These are phyloP conservation scores for Apomyelois bistriatella DNA, from an alignment of 2,888 invertebrate genomes.

Conservation along the genomic window DNA sequence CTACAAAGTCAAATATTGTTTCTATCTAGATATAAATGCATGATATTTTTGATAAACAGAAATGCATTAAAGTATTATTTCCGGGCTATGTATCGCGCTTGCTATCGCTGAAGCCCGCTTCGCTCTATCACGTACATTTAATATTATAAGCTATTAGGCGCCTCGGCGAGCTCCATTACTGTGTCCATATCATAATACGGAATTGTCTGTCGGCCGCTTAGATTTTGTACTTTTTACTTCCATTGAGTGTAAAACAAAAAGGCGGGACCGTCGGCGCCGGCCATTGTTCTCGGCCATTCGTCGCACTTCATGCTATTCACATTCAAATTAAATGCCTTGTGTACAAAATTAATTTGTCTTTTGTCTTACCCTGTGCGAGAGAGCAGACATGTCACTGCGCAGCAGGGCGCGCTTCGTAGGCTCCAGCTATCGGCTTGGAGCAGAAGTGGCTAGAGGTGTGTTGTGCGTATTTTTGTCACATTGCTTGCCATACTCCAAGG, in stretches of 20 bases:
- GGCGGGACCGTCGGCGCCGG: slow-evolving; percentile 72
- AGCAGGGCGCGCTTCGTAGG: slow-evolving; percentile 48
- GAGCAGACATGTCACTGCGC: slow-evolving; percentile 64
- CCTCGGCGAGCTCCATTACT: slow-evolving; percentile 72
- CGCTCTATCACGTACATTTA: slow-evolving; percentile 70
- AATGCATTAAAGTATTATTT: slow-evolving; percentile 48
- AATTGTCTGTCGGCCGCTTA: slow-evolving; percentile 72
- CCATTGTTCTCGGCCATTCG: slow-evolving; percentile 78
- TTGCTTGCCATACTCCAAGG: neutral
- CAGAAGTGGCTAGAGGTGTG: neutral
- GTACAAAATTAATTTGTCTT: slow-evolving; percentile 81
- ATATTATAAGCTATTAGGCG: slow-evolving; percentile 77
- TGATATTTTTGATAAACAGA: no score
- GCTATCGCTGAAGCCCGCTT: slow-evolving; percentile 34
- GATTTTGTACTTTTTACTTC: slow-evolving; percentile 75
- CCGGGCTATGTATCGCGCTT: slow-evolving; percentile 40
- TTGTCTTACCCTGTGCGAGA: slow-evolving; percentile 67
- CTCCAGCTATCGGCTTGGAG: neutral
- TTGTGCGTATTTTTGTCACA: neutral
- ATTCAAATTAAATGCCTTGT: slow-evolving; percentile 79
- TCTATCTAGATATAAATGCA: no score
- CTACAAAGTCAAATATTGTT: no score
- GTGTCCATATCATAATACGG: slow-evolving; percentile 78
- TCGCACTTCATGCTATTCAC: slow-evolving; percentile 80
- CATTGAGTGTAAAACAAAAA: slow-evolving; percentile 71